These are phyloP conservation scores for Drosophila anomalata DNA, from an alignment of 2,888 invertebrate genomes.

Conservation along the genomic window DNA sequence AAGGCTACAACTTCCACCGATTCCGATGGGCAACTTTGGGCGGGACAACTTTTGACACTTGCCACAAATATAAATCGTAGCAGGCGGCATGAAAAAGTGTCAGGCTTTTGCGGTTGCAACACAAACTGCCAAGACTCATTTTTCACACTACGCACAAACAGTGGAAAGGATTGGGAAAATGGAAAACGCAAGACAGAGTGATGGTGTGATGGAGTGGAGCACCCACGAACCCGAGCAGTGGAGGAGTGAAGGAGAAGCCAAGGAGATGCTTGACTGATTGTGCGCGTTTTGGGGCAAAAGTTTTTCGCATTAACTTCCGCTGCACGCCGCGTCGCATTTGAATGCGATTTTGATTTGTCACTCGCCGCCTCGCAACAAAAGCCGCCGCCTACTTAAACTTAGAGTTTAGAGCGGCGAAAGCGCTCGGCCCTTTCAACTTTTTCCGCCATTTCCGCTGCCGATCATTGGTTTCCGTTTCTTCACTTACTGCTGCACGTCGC, in stretches of 20 bases:
- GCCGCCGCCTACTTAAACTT: conserved; percentile 77
- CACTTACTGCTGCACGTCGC: conserved; percentile 38
- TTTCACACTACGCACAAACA: conserved; percentile 60
- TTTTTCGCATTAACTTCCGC: conserved; percentile 79
- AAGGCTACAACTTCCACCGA: conserved; percentile 32
- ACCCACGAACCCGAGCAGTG: background rate
- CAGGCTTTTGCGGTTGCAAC: conserved; percentile 65
- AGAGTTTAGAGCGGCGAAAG: conserved; percentile 27
- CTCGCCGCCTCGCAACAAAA: conserved; percentile 74
- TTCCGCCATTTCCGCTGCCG: conserved; percentile 71
- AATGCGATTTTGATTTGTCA: conserved; percentile 81
- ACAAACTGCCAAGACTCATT: conserved; percentile 73
- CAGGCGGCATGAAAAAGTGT: conserved; percentile 73
- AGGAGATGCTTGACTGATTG: conserved; percentile 70
- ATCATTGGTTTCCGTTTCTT: conserved; percentile 78
- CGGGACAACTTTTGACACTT: conserved; percentile 68
- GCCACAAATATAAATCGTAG: conserved; percentile 72
- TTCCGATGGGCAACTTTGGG: conserved; percentile 23
- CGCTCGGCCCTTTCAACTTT: conserved; percentile 53
- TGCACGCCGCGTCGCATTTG: conserved; percentile 78
- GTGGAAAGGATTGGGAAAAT: conserved; percentile 23
- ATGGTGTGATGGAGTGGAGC: background rate
- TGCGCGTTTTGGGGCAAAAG: conserved; percentile 62
- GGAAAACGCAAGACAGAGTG: background rate
- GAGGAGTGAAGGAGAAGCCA: conserved; percentile 1